Evolutionary conservation across 2,888 invertebrate species (phyloP), one percentile per base, ranked within the genome.

Genomic region (Philonicus albiceps): DNA sequence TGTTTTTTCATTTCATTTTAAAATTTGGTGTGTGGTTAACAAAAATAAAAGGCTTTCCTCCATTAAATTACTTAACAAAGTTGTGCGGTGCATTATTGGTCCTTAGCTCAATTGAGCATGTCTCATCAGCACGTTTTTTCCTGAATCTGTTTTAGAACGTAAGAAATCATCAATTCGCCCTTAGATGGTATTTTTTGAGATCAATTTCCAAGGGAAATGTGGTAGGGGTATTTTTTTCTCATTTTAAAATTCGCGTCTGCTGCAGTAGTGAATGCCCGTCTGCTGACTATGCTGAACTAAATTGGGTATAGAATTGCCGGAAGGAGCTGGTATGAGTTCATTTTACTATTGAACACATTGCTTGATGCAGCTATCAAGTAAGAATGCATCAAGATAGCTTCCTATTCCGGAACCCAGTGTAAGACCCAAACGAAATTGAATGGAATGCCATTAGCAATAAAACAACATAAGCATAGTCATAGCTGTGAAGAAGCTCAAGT

Each of bases 401-500:
- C 83, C 72, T 37, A 83, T 83, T 83, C 55, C 34, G 83, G 34
- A 83, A 37, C 83, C 37, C 37, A 37, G 37, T 72, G 83, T 64
- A 83, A 55, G 83, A 83, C 37, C 64, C 64, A 83, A 83, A 64
- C 64, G 64, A 83, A 83, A 83, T 83, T 83, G 83, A 83, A 83
- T 83, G 83, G 83, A 83, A 83, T 83, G 64, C 83, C 83, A 83
- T 83, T 83, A 83, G 83, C 83, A 83, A 83, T 83, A 83, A 83
- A 83, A 83, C 83, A 83, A 83, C 37, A 55, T 83, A 83, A 83
- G 83, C 37, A 83, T 83, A 72, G 83, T 19, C 37, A 83, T 64
- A 83, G 83, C 55, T 43, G 64, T 7, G 34, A 64, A 83, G 72
- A 83, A 83, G 83, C 11, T 37, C 34, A 64, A 83, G 83, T 64